Percentiles rank a stretch among this genome's conserved stretches.
These are phyloP conservation scores for Conopomorpha cramerella DNA, from an alignment of 1,140 invertebrate genomes.

Conservation along the genomic window DNA sequence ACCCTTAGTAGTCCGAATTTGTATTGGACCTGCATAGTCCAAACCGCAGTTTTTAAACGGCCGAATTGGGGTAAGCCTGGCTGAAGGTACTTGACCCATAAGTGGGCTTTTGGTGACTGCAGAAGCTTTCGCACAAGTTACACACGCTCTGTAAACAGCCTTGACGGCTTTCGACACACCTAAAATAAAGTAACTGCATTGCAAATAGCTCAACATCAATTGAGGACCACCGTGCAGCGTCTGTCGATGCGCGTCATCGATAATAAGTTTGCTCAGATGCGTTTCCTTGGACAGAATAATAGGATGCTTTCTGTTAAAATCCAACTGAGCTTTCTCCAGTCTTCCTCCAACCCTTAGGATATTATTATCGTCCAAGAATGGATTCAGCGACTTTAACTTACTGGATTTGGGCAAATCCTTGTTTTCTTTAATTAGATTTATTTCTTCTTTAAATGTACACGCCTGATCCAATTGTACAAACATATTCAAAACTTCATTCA, in stretches of 20 bases:
- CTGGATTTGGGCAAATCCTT: neutral
- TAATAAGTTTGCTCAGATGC: neutral
- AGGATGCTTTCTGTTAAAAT: slow-evolving; percentile 2
- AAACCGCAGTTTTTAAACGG: slow-evolving; percentile 5
- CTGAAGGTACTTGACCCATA: slow-evolving; percentile 2
- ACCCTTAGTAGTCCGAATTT: slow-evolving; percentile 4
- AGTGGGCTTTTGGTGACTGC: neutral
- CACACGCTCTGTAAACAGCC: neutral
- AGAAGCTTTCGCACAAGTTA: neutral
- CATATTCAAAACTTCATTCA: neutral
- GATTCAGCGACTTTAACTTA: neutral
- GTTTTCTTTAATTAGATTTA: neutral
- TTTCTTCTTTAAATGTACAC: neutral
- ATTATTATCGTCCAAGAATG: slow-evolving; percentile 4
- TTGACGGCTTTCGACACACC: neutral
- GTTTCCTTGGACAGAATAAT: slow-evolving; percentile 6
- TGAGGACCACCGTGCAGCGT: slow-evolving; percentile 1
- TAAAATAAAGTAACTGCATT: neutral
- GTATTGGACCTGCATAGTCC: slow-evolving; percentile 12
- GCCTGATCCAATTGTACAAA: neutral
- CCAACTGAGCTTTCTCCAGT: slow-evolving; percentile 1
- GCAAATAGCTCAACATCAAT: neutral
- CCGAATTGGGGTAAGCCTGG: neutral
- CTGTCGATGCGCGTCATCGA: neutral
- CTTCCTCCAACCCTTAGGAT: slow-evolving; percentile 6